Conservation (phyloP, 2,888 invertebrate species). For the Plemyria rubiginata region DNA sequence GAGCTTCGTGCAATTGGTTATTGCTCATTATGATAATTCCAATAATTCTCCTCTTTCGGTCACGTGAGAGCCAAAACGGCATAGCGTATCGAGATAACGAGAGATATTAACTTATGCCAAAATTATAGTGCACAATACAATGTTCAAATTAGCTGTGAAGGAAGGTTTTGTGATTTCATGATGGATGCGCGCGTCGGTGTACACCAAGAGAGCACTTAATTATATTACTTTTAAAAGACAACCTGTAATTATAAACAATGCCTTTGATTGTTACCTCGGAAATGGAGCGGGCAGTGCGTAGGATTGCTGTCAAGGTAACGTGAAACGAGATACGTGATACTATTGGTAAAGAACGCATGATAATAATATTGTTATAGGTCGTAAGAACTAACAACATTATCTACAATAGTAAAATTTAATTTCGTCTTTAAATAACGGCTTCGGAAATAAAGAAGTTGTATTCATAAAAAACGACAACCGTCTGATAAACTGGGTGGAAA, state of each 20-base stretch:
- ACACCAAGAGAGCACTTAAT: conserved; percentile 49
- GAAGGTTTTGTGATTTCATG: conserved; percentile 50
- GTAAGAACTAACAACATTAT: conserved; percentile 17
- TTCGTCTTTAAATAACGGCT: conserved; percentile 17
- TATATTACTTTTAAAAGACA: conserved; percentile 58
- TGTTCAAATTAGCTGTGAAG: conserved; percentile 49
- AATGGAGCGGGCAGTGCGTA: conserved; percentile 61
- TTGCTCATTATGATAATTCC: conserved; percentile 79
- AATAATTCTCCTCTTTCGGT: conserved; percentile 52
- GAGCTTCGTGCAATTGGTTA: conserved; percentile 79
- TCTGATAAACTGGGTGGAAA: too few relatives aligned
- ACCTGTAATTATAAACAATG: conserved; percentile 70
- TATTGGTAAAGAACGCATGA: conserved; percentile 15
- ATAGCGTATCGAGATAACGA: conserved; percentile 59
- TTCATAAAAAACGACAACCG: neutral
- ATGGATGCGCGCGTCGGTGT: conserved; percentile 60
- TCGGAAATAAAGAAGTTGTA: conserved; percentile 18
- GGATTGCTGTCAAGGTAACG: conserved; percentile 41
- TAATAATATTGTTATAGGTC: conserved; percentile 30
- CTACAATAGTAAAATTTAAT: conserved; percentile 24
- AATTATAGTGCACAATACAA: conserved; percentile 54
- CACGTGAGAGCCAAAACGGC: conserved; percentile 55
- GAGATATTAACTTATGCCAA: conserved; percentile 58
- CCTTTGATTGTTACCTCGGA: conserved; percentile 63
- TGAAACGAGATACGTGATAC: conserved; percentile 38